Base-by-base conservation (phyloP, 2,797 vertebrate genomes). In the Gymnoscopelus microlampas region DNA sequence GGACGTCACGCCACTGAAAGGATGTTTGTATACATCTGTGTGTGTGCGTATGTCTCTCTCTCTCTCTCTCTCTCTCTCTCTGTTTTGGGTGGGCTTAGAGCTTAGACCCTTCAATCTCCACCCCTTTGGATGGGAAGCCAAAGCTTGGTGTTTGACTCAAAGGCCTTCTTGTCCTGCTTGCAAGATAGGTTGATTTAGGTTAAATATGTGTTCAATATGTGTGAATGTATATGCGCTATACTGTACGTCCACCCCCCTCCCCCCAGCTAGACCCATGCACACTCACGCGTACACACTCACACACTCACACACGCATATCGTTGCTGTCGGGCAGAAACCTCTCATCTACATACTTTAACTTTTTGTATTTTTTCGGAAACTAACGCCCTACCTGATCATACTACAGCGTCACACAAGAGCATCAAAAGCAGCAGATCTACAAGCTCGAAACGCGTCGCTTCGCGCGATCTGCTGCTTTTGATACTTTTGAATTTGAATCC, bases 1-100 rank as follows among this genome's bases (percentile, higher is more conserved):
- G 39, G 4, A 48, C 59, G 86, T 93, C 82, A 87, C 8, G 82
- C 75, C 73, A 12, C 64, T 77, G 86, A 91, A 87, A 74, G 82
- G 77, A 72, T 60, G 39, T 35, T 35, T 64, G 76, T 80, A 79
- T 86, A 75, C 79, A 2, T 35, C 14, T 44, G 26, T 39, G 32
- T 63, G 51, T 23, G 15, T 72, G 56, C 56, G 68, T 73, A 66
- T 63, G 58, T 15, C 32, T 49, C 26, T 67, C 61, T 61, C 29
- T 66, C 62, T 74, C 53, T 68, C 32, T 68, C 70, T 84, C 81
- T 44, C 3, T 39, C 39, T 8, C 39, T 44, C 39, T 44, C 39
- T 44, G 8, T 2, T 44, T 44, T 44, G 85, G 87, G 84, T 87
- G 88, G 86, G 82, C 83, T 84, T 74, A 69, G 66, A 56, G 29